Evolutionary conservation across 1,140 invertebrate genomes (phyloP).

Genomic region (Sitophilus oryzae): DNA sequence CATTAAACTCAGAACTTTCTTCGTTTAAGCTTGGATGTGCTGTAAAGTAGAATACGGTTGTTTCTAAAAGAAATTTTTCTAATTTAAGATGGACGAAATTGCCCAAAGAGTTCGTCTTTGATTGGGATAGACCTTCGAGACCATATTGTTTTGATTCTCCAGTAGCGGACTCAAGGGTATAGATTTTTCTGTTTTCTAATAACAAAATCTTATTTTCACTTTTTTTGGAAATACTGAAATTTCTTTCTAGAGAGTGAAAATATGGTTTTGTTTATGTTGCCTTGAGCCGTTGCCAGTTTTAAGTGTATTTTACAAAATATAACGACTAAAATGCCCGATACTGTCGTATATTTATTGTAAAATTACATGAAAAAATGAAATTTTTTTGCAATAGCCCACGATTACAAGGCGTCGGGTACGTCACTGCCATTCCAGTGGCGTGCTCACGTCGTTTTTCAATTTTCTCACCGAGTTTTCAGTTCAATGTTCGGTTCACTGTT

Average conservation of each 20-base stretch:
- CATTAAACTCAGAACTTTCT: no score
- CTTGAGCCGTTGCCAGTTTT: conserved; percentile 14
- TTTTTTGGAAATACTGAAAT: no score
- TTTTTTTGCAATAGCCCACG: conserved; percentile 40
- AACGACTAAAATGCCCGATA: conserved; percentile 43
- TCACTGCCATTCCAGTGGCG: conserved; percentile 7
- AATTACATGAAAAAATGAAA: conserved; percentile 41
- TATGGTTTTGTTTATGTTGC: neutral
- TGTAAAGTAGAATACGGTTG: no score
- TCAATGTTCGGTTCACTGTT: conserved; percentile 23
- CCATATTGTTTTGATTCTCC: conserved; percentile 22
- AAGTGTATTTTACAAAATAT: conserved; percentile 45
- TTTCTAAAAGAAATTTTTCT: no score
- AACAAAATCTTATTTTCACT: no score
- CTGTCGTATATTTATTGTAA: conserved; percentile 46
- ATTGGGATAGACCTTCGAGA: conserved; percentile 14
- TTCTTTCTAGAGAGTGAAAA: no score
- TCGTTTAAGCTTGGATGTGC: no score
- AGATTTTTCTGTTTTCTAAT: neutral
- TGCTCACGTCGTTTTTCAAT: conserved; percentile 28
- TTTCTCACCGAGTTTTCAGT: conserved; percentile 29
- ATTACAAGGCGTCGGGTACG: conserved; percentile 26
- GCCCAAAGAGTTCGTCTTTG: conserved; percentile 7
- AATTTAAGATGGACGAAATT: conserved; percentile 3
- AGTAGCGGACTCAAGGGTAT: conserved; percentile 7